Base-by-base conservation (phyloP, 1,140 invertebrate species). In the Cecropterus lyciades region DNA sequence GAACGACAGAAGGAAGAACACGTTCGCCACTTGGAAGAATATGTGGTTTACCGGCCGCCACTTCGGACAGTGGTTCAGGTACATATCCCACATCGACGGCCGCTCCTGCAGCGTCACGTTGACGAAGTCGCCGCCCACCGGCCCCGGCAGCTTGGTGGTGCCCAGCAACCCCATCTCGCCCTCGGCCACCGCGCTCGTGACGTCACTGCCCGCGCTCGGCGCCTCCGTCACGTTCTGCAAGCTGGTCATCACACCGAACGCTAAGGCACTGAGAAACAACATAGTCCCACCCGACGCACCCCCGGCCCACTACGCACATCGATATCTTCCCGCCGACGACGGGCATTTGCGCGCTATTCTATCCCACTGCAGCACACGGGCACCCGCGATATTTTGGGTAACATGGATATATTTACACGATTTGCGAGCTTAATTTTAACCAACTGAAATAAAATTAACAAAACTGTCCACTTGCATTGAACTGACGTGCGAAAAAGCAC, bases 21-120 rank as follows among this genome's bases (percentile, higher is more conserved):
- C 94, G 91, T 98, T 97, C 62, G 96, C 96, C 75, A 97, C 91
- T 93, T 98, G 96, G 89, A 96, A 97, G 90, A 96, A 96, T 55
- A 96, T 92, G 87, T 96, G 96, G 84, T 96, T 95, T 6, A 93
- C 87, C 65, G 93, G 92, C 71, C 92, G 88, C 94, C 94, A 94
- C 62, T 89, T 89, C n/a, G 93, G 86, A 76, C 94, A 94, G 76
- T 94, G 92, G 72, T 94, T 92, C 53, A 94, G 67, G 57, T 91
- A 90, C 57, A 91, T 10, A 48, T 89, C 89, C 87, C 87, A 91
- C 85, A 91, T 89, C 14, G 87, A 87, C 1, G 85, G 79, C 6
- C 81, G 79, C 57, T 89, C 89, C 53, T 89, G 85, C 8, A 89
- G 71, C 5, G 85, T 87, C 65, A 87, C 84, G 64, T 91, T 91